These are phyloP conservation scores for Yponomeuta cagnagella DNA, from an alignment of 2,888 invertebrate species.

Conservation along the genomic window DNA sequence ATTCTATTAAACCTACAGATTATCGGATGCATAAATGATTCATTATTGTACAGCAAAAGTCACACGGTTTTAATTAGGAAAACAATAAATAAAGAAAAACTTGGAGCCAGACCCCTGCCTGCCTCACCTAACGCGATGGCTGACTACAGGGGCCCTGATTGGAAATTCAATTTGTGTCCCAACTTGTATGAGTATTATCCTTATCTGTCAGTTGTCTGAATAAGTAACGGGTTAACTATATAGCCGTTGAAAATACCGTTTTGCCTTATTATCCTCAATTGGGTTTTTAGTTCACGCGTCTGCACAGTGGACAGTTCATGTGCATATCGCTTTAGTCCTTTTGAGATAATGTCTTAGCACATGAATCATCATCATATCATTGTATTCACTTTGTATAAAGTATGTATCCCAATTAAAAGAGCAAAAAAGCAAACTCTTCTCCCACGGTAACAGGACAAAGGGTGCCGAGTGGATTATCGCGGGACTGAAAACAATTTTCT, in stretches of 20 bases:
- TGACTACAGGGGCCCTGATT: conserved; percentile 30
- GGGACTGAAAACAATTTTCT: conserved; percentile 33
- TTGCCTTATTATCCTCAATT: conserved; percentile 52
- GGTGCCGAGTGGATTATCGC: conserved; percentile 22
- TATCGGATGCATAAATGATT: too few species aligned
- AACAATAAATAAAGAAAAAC: too few species aligned
- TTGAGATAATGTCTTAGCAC: not conserved
- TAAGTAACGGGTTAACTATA: conserved; percentile 57
- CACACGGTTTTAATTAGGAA: too few species aligned
- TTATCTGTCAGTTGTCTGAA: conserved; percentile 56
- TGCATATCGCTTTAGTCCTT: not conserved
- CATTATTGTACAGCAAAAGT: too few species aligned
- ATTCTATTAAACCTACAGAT: not conserved
- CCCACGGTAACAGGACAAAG: conserved; percentile 17
- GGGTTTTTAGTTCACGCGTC: conserved; percentile 50
- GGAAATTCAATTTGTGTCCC: conserved; percentile 51
- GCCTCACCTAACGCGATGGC: too few species aligned
- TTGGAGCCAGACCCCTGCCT: too few species aligned
- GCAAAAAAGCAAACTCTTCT: conserved; percentile 10
- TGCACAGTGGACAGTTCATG: conserved; percentile 12
- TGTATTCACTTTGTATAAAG: too few species aligned
- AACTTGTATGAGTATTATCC: conserved; percentile 53
- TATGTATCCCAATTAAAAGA: not conserved
- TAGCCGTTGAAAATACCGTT: conserved; percentile 58
- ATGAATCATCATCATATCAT: too few species aligned